Evolutionary conservation across 2,797 vertebrate genomes (phyloP).

Genomic region (Strix occidentalis): DNA sequence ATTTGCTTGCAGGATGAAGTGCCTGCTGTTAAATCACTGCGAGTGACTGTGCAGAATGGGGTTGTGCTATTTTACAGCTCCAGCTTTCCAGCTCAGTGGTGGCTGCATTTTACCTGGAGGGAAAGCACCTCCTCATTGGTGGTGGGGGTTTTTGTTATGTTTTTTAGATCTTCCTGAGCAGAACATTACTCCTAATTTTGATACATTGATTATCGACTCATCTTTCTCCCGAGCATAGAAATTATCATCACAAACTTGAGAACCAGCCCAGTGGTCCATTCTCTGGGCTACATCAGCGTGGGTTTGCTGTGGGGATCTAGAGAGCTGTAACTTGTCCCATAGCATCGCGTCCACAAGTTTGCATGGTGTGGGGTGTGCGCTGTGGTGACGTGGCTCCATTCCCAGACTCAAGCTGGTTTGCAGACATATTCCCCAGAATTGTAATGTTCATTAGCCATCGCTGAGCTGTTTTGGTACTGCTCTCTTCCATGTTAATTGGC

Average conservation of each 20-base stretch:
- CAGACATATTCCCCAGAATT: background rate
- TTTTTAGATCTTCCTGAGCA: background rate
- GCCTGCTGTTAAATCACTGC: background rate
- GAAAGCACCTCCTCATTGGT: background rate
- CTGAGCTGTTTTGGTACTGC: background rate
- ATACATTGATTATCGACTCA: rapidly evolving
- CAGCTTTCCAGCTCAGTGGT: background rate
- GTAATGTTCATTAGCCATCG: background rate
- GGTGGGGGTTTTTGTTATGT: background rate
- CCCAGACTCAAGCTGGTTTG: background rate
- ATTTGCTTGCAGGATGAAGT: background rate
- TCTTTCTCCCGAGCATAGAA: background rate
- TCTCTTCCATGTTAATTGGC: conserved; percentile 28
- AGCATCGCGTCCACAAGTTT: background rate
- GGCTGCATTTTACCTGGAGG: background rate
- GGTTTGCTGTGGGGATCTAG: background rate
- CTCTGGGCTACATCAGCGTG: rapidly evolving
- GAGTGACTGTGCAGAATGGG: background rate
- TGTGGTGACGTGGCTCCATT: rapidly evolving
- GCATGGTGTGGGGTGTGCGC: background rate
- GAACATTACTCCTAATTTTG: background rate
- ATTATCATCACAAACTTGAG: background rate
- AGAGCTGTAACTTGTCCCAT: background rate
- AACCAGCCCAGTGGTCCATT: background rate
- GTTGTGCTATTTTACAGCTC: background rate